phyloP scores from a whole-genome alignment of 2,113 vertebrate species.

The Xenopus laevis region DNA sequence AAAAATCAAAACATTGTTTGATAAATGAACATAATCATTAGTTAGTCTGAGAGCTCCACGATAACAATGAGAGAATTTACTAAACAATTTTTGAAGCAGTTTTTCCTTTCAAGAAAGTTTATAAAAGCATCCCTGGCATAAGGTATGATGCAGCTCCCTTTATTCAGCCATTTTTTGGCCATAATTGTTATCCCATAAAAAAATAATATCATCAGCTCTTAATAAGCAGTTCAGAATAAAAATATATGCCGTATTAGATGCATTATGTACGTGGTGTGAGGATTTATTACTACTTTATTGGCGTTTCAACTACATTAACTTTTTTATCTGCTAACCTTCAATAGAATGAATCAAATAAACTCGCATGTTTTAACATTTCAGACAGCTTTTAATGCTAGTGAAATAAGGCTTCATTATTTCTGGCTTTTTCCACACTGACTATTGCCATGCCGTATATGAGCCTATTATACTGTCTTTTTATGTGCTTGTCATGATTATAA shows the following conservation, averaged over 20 bases:
- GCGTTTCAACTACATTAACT: slow-evolving; percentile 18
- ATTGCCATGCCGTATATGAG: slow-evolving; percentile 33
- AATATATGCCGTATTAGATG: slow-evolving; percentile 28
- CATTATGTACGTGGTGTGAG: slow-evolving; percentile 17
- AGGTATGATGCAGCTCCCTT: slow-evolving; percentile 26
- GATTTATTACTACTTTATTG: slow-evolving; percentile 15
- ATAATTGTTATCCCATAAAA: slow-evolving; percentile 29
- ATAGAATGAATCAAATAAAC: slow-evolving; percentile 37
- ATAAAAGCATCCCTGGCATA: slow-evolving; percentile 11
- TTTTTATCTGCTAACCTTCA: slow-evolving; percentile 42
- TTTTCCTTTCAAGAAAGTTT: background rate
- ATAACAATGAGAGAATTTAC: no score
- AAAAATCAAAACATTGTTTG: no score
- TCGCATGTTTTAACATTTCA: slow-evolving; percentile 32
- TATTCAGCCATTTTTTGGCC: slow-evolving; percentile 15
- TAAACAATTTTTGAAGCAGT: no score
- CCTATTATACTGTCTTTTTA: slow-evolving; percentile 16
- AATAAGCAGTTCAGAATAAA: slow-evolving; percentile 33
- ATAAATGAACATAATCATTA: no score
- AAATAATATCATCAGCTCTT: background rate
- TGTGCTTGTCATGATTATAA: slow-evolving; percentile 30
- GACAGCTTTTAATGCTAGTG: slow-evolving; percentile 35
- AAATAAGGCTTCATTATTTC: slow-evolving; percentile 42
- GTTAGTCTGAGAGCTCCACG: no score
- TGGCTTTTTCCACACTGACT: slow-evolving; percentile 28